Percentiles rank a stretch among this genome's conserved stretches.
These are phyloP conservation scores for Deroplatys truncata DNA, from an alignment of 2,888 invertebrate species.

Conservation along the genomic window DNA sequence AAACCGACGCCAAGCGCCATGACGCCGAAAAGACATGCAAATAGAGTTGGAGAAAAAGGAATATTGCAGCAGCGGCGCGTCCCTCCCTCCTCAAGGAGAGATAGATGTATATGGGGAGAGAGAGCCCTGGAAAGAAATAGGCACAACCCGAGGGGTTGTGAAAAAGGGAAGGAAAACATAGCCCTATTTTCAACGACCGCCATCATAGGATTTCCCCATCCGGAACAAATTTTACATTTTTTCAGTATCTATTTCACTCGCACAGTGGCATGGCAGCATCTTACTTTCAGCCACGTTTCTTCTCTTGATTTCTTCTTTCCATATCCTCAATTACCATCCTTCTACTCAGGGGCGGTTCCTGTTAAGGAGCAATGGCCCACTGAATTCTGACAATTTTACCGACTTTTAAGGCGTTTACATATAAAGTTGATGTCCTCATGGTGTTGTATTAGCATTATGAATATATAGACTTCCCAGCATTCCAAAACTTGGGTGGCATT, in stretches of 20 bases:
- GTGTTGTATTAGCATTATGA: too few relatives aligned
- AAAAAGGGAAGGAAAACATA: background rate
- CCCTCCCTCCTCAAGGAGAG: background rate
- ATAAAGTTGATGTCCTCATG: too few relatives aligned
- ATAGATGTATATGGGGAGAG: background rate
- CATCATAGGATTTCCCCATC: conserved; percentile 23
- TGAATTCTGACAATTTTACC: too few relatives aligned
- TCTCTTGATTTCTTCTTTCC: background rate
- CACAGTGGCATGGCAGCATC: background rate
- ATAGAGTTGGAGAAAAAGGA: background rate
- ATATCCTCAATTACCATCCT: background rate
- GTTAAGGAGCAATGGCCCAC: too few relatives aligned
- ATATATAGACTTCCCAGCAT: too few relatives aligned
- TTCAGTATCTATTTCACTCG: background rate
- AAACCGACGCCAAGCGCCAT: conserved; percentile 19
- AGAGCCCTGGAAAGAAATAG: background rate
- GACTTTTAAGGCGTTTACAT: too few relatives aligned
- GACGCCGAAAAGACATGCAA: conserved; percentile 22
- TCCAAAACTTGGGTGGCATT: too few relatives aligned
- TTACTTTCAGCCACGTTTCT: background rate
- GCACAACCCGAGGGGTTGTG: background rate
- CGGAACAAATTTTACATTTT: conserved; percentile 22
- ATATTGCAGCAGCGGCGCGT: background rate
- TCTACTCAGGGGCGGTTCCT: background rate
- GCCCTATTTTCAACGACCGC: conserved; percentile 17